Conservation (phyloP, 1,140 invertebrate species). For the Bombus huntii region DNA sequence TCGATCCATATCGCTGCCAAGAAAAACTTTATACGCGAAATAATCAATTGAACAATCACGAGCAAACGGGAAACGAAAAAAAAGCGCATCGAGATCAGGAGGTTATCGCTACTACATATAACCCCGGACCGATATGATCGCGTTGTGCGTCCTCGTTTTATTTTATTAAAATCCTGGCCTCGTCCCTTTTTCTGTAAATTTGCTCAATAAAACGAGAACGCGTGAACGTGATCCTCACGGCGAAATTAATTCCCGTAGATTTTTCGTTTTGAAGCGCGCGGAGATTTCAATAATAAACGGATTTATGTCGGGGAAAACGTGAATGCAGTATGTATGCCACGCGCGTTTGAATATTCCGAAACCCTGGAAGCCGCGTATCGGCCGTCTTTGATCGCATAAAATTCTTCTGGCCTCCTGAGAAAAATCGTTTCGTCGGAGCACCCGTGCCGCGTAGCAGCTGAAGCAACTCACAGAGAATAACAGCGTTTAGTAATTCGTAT, state of each 20-base stretch:
- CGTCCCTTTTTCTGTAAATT: not conserved
- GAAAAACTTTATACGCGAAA: not conserved
- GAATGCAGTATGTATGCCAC: conserved; percentile 6
- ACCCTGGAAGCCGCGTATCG: not conserved
- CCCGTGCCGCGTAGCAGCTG: not conserved
- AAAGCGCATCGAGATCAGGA: not conserved
- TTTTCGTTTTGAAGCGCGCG: not conserved
- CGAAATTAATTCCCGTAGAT: conserved; percentile 31
- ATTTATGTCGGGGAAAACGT: not conserved
- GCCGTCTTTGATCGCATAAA: conserved; percentile 39
- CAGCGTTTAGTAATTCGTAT: conserved; percentile 57
- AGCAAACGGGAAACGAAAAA: not conserved
- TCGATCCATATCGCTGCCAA: not conserved
- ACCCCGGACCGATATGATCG: not conserved
- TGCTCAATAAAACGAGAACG: not conserved
- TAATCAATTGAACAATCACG: not conserved
- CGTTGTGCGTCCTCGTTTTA: not conserved
- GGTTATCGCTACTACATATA: not conserved
- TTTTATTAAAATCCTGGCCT: not conserved
- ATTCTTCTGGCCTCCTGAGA: conserved; percentile 38
- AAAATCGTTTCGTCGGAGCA: conserved; percentile 37
- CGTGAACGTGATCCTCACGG: not conserved
- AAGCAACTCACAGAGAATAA: conserved; percentile 60
- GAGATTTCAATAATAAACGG: conserved; percentile 2
- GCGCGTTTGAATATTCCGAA: conserved; percentile 26